Evolutionary conservation across 2,113 vertebrate genomes (phyloP).

Genomic region (Alligator sinensis): DNA sequence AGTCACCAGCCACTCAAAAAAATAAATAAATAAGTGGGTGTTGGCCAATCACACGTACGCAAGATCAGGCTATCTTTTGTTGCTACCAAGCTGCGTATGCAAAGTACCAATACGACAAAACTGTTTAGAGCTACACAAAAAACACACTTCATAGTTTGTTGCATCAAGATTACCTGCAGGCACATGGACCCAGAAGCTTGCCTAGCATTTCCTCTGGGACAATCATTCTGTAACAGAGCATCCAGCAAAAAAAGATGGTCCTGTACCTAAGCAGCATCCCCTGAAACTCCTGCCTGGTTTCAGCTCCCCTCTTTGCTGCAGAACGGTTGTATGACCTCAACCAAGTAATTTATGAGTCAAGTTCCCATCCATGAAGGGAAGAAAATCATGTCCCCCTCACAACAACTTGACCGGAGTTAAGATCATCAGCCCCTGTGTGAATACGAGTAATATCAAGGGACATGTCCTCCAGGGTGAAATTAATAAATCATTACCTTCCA

Average conservation of each 20-base stretch:
- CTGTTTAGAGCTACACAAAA: background rate
- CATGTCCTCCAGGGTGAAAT: background rate
- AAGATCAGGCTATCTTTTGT: background rate
- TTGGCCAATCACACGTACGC: background rate
- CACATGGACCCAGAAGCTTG: background rate
- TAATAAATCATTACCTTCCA: conserved; percentile 26
- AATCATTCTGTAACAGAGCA: background rate
- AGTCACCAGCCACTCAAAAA: background rate
- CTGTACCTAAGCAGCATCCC: background rate
- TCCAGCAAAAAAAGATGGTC: background rate
- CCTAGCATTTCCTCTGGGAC: background rate
- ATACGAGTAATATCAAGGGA: background rate
- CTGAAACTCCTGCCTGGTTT: background rate
- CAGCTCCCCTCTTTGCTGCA: background rate
- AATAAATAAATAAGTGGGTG: no score
- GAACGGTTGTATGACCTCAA: background rate
- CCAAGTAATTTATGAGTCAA: background rate
- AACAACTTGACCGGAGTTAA: background rate
- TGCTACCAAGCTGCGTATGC: background rate
- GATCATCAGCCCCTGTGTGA: background rate
- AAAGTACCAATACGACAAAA: background rate
- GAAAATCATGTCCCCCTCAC: background rate
- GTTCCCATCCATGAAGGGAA: background rate
- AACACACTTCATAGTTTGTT: no score
- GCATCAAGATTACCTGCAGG: background rate